Percentiles rank a stretch among this genome's conserved stretches.
These are phyloP conservation scores for Aporophyla nigra DNA, from an alignment of 2,888 invertebrate species.

Conservation along the genomic window DNA sequence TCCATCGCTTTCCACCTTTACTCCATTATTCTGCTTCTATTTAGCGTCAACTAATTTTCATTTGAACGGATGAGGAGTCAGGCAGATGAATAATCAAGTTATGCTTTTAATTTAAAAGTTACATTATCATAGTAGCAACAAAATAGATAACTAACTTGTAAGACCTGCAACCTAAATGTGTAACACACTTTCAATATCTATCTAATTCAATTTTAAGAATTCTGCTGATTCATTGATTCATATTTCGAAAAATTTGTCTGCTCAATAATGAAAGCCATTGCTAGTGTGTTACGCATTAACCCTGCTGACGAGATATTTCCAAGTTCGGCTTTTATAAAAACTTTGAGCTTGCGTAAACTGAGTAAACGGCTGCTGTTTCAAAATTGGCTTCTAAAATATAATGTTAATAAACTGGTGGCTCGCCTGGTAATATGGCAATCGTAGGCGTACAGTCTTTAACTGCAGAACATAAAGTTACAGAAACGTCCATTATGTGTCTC, in stretches of 20 bases:
- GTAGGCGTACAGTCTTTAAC: slow-evolving; percentile 49
- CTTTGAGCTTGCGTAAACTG: background rate
- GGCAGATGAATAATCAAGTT: background rate
- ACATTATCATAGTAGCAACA: background rate
- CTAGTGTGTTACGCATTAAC: too few species aligned
- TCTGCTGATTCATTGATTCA: too few species aligned
- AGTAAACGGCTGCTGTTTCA: slow-evolving; percentile 3
- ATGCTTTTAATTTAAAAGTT: background rate
- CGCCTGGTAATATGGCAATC: slow-evolving; percentile 25
- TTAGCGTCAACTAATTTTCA: background rate
- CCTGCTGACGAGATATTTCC: background rate
- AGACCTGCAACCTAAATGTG: too few species aligned
- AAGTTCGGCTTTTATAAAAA: background rate
- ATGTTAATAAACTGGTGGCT: slow-evolving; percentile 20
- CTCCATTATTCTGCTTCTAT: too few species aligned
- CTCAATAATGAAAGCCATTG: too few species aligned
- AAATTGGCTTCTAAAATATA: slow-evolving; percentile 8
- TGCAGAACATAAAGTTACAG: slow-evolving; percentile 48
- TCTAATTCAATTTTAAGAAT: too few species aligned
- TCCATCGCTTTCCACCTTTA: too few species aligned
- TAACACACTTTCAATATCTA: too few species aligned
- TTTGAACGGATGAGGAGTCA: background rate
- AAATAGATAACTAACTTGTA: background rate
- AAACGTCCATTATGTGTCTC: slow-evolving; percentile 59
- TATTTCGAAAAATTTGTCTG: too few species aligned